Conservation (phyloP, 92 coral and sea anemone genomes). For the Parazoanthus atlanticus region DNA sequence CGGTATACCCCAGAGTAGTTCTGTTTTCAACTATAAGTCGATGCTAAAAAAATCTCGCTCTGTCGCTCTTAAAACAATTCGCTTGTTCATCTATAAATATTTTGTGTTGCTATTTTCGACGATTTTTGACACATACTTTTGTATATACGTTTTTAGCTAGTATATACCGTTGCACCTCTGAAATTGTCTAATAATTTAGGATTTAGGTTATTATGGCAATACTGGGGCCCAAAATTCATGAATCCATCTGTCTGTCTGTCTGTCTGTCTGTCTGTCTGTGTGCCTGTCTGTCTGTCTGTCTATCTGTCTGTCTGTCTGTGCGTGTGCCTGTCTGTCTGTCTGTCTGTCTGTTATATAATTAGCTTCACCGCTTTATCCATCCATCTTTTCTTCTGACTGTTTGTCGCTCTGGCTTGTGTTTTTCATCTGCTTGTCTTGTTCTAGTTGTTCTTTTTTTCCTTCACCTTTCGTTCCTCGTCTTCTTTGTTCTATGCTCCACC, state of each 20-base stretch:
- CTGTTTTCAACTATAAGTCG: no score
- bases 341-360: background rate
- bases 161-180: background rate
- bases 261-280: no score
- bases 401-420: background rate
- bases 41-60: no score
- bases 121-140: background rate
- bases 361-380: no score
- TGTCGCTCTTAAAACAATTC: no score
- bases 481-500: background rate
- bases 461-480: background rate
- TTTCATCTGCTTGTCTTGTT: no score
- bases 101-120: background rate
- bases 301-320: background rate
- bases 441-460: background rate
- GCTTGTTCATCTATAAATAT: background rate
- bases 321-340: background rate
- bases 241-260: background rate
- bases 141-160: no score
- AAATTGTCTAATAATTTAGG: background rate
- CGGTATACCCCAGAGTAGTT: no score
- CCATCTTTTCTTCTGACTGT: no score
- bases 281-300: background rate
- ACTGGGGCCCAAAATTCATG: no score
- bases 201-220: no score